Conservation (phyloP, 2,888 invertebrate genomes). For the Cenopis cana region DNA sequence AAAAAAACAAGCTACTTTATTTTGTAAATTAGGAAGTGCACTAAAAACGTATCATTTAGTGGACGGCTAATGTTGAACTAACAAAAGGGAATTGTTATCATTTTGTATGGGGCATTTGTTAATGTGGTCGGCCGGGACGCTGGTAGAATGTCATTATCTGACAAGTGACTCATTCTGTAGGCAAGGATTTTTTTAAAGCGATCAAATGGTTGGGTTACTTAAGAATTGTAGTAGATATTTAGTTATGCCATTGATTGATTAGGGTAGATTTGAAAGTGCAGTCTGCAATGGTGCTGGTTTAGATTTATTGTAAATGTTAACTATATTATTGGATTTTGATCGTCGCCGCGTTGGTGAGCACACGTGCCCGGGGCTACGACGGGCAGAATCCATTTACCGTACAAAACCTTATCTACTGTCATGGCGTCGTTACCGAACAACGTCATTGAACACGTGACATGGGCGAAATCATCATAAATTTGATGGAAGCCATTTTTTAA, state of each 20-base stretch:
- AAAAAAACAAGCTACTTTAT: conserved; percentile 2
- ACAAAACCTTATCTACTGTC: too few relatives aligned
- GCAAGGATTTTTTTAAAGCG: conserved; percentile 33
- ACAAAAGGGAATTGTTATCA: conserved; percentile 81
- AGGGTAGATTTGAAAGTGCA: conserved; percentile 4
- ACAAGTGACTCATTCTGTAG: conserved; percentile 59
- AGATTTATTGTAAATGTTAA: background rate
- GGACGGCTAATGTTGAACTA: conserved; percentile 69
- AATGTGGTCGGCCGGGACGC: conserved; percentile 75
- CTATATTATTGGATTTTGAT: too few relatives aligned
- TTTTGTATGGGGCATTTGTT: conserved; percentile 77
- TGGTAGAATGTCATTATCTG: conserved; percentile 77
- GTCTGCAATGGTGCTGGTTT: background rate
- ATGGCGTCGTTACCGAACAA: too few relatives aligned
- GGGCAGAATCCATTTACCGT: too few relatives aligned
- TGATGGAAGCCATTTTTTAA: too few relatives aligned
- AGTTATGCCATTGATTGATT: background rate
- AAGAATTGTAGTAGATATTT: background rate
- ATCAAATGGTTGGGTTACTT: conserved; percentile 8
- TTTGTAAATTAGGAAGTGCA: conserved; percentile 10
- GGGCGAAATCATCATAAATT: too few relatives aligned
- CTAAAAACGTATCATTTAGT: conserved; percentile 63
- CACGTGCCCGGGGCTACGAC: too few relatives aligned
- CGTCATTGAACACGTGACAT: too few relatives aligned
- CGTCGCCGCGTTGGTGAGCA: too few relatives aligned